phyloP scores from a whole-genome alignment of 23 tunicate genomes.

The Diplosoma virens region DNA sequence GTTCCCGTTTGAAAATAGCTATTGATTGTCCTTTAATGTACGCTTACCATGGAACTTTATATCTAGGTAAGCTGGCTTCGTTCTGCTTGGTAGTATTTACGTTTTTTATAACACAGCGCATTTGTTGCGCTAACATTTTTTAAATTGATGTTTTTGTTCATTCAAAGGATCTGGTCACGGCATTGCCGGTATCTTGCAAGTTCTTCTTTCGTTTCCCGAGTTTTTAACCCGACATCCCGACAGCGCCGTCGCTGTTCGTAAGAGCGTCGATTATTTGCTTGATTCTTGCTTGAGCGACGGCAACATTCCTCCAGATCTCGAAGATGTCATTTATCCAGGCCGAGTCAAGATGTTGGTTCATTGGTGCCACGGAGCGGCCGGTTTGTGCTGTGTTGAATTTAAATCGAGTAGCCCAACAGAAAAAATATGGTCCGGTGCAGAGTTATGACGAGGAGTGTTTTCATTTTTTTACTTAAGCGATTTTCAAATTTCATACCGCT shows the following conservation, averaged over 20 bases:
- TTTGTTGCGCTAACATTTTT: no score
- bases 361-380: slow-evolving; percentile 97
- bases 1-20: slow-evolving; percentile 8
- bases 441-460: neutral
- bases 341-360: slow-evolving; percentile 53
- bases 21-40: slow-evolving; percentile 45
- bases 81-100: no score
- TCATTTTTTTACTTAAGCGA: no score
- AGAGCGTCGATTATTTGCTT: slow-evolving; percentile 49
- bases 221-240: slow-evolving; percentile 19
- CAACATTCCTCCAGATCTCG: slow-evolving; percentile 55
- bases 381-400: neutral
- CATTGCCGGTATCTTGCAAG: slow-evolving; percentile 69
- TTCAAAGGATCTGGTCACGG: slow-evolving; percentile 77
- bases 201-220: slow-evolving; percentile 38
- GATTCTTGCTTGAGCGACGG: slow-evolving; percentile 36
- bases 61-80: slow-evolving; percentile 69
- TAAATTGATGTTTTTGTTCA: neutral
- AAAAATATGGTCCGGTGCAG: neutral
- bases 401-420: neutral
- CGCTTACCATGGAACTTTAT: slow-evolving; percentile 61
- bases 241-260: slow-evolving; percentile 2
- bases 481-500: no score
- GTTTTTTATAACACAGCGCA: no score
- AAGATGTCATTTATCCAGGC: slow-evolving; percentile 23